A percentile compares a stretch with the other conserved stretches of the same genome.
Evolutionary conservation across 2,113 vertebrate genomes (phyloP).

Genomic region (Cariama cristata): DNA sequence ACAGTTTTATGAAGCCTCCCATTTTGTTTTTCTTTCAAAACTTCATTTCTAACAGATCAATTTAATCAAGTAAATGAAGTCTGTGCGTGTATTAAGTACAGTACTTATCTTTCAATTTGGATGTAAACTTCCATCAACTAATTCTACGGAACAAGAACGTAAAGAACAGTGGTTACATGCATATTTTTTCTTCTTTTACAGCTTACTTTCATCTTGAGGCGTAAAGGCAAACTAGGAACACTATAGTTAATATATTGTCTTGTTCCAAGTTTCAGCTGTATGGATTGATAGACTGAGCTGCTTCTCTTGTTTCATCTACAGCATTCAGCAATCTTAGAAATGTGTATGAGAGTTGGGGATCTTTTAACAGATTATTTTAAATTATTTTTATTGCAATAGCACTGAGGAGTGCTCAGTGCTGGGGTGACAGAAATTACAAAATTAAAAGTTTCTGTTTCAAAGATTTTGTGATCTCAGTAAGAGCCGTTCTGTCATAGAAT

Average conservation of each 20-base stretch:
- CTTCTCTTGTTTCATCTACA: background rate
- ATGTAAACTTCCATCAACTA: slow-evolving; percentile 20
- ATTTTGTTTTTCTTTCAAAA: slow-evolving; percentile 20
- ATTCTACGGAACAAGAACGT: slow-evolving; percentile 18
- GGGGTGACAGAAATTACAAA: background rate
- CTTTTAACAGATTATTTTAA: background rate
- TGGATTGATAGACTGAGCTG: background rate
- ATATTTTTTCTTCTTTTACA: slow-evolving; percentile 51
- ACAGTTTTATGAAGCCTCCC: background rate
- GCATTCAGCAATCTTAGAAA: background rate
- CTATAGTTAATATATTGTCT: background rate
- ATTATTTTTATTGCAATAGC: background rate
- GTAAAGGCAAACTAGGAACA: slow-evolving; percentile 35
- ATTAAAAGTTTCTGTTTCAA: background rate
- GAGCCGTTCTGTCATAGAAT: background rate
- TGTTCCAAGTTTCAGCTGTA: slow-evolving; percentile 18
- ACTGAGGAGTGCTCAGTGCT: background rate
- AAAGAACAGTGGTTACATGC: slow-evolving; percentile 50
- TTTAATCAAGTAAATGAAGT: background rate
- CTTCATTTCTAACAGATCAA: background rate
- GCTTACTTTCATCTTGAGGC: slow-evolving; percentile 45
- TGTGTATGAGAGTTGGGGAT: background rate
- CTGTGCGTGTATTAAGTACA: background rate
- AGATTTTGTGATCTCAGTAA: background rate
- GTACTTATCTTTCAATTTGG: background rate